Conservation (phyloP, 2,797 vertebrate species). For the Rhinatrema bivittatum region DNA sequence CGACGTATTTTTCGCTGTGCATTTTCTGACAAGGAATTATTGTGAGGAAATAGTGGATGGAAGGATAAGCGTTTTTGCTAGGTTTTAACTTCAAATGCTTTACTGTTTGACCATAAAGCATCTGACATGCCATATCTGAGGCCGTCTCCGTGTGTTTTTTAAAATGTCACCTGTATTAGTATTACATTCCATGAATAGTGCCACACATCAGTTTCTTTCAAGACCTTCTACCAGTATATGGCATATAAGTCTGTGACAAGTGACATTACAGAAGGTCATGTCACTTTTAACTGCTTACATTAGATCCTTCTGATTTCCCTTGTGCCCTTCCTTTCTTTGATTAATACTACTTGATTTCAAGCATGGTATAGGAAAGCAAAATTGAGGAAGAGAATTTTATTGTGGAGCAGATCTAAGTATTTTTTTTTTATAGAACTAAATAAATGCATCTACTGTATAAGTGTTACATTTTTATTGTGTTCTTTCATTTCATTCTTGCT, state of each 20-base stretch:
- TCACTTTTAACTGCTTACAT: slow-evolving; percentile 95
- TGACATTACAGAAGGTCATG: slow-evolving; percentile 97
- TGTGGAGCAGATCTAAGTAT: slow-evolving; percentile 15
- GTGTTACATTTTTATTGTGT: slow-evolving; percentile 2
- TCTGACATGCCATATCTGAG: slow-evolving; percentile 14
- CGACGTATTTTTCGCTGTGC: background rate
- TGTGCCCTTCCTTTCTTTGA: slow-evolving; percentile 67
- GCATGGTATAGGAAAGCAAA: slow-evolving; percentile 42
- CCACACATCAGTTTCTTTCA: slow-evolving; percentile 45
- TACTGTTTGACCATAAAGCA: slow-evolving; percentile 33
- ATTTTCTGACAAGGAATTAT: background rate
- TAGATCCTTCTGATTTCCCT: slow-evolving; percentile 94
- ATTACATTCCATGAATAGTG: slow-evolving; percentile 44
- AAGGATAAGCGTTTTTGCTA: slow-evolving; percentile 12
- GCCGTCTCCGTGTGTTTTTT: slow-evolving; percentile 32
- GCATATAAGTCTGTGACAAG: slow-evolving; percentile 84
- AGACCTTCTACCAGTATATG: slow-evolving; percentile 51
- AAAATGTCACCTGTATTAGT: slow-evolving; percentile 52
- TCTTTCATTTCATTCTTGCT: background rate
- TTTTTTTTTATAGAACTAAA: slow-evolving; percentile 14
- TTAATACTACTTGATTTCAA: slow-evolving; percentile 61
- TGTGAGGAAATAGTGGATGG: background rate
- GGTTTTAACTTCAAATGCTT: slow-evolving; percentile 15
- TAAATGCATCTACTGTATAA: too few relatives aligned
- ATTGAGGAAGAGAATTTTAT: slow-evolving; percentile 44